Evolutionary conservation across 2,113 vertebrate genomes (phyloP).

Genomic region (Gasterosteus aculeatus): DNA sequence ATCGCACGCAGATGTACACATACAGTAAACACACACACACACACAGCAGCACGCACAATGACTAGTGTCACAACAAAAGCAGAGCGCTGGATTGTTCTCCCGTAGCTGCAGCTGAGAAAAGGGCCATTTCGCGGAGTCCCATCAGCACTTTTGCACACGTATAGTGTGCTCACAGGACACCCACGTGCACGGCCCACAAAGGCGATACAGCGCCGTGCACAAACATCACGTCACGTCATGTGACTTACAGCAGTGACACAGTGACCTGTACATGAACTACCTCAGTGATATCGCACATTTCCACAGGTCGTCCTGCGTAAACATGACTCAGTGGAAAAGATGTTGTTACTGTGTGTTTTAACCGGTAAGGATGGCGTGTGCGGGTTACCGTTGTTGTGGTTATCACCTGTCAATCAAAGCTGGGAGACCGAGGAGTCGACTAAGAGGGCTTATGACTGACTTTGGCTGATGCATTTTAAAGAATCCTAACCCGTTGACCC

Average conservation of each 20-base stretch:
- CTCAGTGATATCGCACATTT: slow-evolving; percentile 6
- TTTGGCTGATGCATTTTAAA: background rate
- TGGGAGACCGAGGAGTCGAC: background rate
- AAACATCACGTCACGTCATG: slow-evolving; percentile 56
- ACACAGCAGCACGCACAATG: slow-evolving; percentile 71
- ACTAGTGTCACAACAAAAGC: slow-evolving; percentile 60
- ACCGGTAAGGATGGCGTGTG: background rate
- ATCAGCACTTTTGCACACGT: slow-evolving; percentile 76
- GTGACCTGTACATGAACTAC: slow-evolving; percentile 59
- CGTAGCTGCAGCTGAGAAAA: slow-evolving; percentile 60
- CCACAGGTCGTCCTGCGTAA: slow-evolving; percentile 2
- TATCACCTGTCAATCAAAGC: background rate
- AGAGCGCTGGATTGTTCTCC: slow-evolving; percentile 76
- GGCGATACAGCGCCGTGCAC: slow-evolving; percentile 26
- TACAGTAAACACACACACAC: slow-evolving; percentile 42
- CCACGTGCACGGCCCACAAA: slow-evolving; percentile 51
- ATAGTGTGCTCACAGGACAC: slow-evolving; percentile 51
- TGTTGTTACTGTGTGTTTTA: background rate
- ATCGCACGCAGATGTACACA: slow-evolving; percentile 28
- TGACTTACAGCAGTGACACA: slow-evolving; percentile 34
- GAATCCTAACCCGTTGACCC: background rate
- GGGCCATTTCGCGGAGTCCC: slow-evolving; percentile 60
- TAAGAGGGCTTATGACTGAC: background rate
- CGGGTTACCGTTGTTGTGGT: background rate
- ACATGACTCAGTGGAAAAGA: slow-evolving; percentile 18